Conservation (phyloP, 2,888 invertebrate species). For the Torymus texanus region DNA sequence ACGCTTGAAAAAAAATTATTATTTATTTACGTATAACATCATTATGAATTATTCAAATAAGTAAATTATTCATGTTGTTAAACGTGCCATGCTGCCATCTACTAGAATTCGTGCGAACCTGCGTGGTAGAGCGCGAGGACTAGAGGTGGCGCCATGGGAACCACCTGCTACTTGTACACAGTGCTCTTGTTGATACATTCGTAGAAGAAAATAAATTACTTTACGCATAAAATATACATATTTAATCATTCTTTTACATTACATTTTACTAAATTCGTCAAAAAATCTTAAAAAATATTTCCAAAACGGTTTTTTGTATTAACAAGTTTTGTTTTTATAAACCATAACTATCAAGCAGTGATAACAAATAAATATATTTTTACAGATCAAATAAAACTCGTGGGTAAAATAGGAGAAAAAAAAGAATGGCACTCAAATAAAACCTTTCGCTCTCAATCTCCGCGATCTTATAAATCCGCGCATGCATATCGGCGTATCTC, state of each 20-base stretch:
- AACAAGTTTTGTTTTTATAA: no score
- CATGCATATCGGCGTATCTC: constrained; percentile 8
- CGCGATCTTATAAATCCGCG: constrained; percentile 15
- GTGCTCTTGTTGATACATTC: no score
- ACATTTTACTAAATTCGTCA: no score
- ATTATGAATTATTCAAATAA: no score
- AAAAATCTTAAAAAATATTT: no score
- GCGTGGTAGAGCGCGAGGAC: neutral
- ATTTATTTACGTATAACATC: neutral
- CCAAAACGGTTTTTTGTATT: no score
- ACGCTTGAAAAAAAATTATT: neutral
- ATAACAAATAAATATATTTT: no score
- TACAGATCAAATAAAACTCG: no score
- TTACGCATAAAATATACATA: no score
- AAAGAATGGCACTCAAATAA: neutral
- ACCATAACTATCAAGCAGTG: no score
- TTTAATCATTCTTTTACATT: no score
- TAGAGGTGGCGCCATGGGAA: constrained; percentile 46
- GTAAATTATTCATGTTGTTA: neutral
- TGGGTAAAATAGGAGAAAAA: neutral
- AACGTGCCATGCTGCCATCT: constrained; percentile 39
- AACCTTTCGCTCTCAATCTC: neutral
- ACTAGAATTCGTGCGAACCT: constrained; percentile 10
- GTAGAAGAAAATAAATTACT: no score
- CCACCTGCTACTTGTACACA: neutral